Conservation (phyloP, 2,797 vertebrate species). For the Mionectes olivaceus region DNA sequence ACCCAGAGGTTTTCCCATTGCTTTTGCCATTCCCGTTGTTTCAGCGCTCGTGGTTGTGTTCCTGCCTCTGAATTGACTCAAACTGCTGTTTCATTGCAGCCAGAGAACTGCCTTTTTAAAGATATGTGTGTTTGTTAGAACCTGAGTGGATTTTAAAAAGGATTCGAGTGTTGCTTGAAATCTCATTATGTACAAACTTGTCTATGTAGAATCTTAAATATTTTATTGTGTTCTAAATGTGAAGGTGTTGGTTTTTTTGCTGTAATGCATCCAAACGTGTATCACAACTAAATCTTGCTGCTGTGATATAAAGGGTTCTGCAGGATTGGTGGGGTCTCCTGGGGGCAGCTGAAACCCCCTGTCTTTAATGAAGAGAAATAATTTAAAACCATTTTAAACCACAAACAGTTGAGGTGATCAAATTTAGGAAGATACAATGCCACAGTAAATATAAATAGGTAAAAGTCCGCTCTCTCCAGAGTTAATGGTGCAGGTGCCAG, state of each 20-base stretch:
- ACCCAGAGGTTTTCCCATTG: neutral
- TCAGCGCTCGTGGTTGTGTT: neutral
- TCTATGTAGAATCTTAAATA: neutral
- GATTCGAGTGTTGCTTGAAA: accelerated
- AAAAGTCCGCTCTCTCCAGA: neutral
- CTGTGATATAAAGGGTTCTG: neutral
- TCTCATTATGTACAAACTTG: neutral
- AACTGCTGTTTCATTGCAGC: neutral
- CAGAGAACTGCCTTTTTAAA: neutral
- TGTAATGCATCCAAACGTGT: accelerated
- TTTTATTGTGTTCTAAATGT: neutral
- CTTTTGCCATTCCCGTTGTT: neutral
- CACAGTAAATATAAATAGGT: neutral
- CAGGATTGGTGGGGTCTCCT: neutral
- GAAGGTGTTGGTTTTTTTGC: neutral
- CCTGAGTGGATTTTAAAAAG: neutral
- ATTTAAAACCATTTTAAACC: neutral
- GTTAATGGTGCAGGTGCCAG: neutral
- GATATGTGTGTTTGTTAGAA: neutral
- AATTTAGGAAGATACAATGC: neutral
- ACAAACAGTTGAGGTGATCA: neutral
- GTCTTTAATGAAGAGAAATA: neutral
- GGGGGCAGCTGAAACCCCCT: neutral
- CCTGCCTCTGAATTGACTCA: neutral
- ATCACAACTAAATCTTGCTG: neutral